Conservation (phyloP, 1,140 invertebrate genomes). For the Rhizoglyphus robini region DNA sequence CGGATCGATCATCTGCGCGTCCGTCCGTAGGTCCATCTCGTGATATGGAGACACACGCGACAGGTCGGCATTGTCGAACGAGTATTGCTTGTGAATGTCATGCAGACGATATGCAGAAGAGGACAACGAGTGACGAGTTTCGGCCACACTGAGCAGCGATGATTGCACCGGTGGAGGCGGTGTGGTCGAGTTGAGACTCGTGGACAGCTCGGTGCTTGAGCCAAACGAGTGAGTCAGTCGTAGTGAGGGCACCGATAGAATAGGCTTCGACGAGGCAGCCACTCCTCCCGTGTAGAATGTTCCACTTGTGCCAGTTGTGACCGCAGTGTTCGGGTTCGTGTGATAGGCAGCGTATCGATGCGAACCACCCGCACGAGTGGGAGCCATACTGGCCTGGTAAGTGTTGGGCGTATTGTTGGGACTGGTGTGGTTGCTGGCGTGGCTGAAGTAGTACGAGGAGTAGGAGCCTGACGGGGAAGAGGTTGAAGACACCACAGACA, state of each 20-base stretch:
- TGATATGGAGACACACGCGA: too few relatives aligned
- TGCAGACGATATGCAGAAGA: background rate
- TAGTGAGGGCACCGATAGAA: constrained; percentile 1
- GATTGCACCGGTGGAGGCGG: background rate
- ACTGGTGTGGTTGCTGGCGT: background rate
- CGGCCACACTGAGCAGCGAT: background rate
- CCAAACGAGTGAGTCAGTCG: constrained; percentile 12
- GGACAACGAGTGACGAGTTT: background rate
- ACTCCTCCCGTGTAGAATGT: too few relatives aligned
- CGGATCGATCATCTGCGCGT: too few relatives aligned
- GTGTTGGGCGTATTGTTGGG: background rate
- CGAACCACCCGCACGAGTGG: background rate
- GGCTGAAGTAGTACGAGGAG: background rate
- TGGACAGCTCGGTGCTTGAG: background rate
- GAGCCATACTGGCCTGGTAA: background rate
- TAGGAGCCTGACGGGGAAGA: background rate
- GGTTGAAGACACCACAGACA: background rate
- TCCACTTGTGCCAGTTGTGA: too few relatives aligned
- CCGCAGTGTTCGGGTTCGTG: background rate
- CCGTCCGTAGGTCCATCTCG: too few relatives aligned
- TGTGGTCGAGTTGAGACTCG: background rate
- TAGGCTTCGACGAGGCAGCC: background rate
- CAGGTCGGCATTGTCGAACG: constrained; percentile 1
- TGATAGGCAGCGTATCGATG: background rate
- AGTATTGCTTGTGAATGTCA: background rate